Conservation (phyloP, 2,888 invertebrate species). For the Trachelus stipa region DNA sequence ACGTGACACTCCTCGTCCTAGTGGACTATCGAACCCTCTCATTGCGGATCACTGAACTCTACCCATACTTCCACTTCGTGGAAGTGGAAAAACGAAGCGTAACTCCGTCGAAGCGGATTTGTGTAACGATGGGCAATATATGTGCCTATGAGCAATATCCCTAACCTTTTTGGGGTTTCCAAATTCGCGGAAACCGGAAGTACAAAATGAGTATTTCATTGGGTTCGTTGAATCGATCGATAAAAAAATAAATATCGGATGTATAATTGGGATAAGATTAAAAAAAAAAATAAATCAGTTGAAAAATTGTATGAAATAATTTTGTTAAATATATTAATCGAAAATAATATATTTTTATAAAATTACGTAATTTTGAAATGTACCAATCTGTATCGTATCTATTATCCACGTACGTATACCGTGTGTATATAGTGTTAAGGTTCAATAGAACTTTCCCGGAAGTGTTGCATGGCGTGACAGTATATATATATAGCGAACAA, state of each 20-base stretch:
- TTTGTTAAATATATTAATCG: too few relatives aligned
- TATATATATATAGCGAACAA: background rate
- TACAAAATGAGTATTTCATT: background rate
- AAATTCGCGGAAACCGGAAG: background rate
- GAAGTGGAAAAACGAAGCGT: background rate
- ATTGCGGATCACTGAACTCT: slow-evolving; percentile 16
- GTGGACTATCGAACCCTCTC: slow-evolving; percentile 11
- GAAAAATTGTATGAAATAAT: too few relatives aligned
- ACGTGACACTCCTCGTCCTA: slow-evolving; percentile 30
- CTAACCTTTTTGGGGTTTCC: background rate
- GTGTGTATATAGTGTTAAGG: background rate
- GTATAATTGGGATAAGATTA: background rate
- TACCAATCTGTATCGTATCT: background rate
- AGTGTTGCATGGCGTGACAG: background rate
- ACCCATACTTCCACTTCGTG: background rate
- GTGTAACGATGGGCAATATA: background rate
- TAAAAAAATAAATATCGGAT: background rate
- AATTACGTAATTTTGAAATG: background rate
- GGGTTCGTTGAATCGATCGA: background rate
- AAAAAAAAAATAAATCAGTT: too few relatives aligned
- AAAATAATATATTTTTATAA: background rate
- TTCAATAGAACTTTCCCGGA: background rate
- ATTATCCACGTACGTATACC: background rate
- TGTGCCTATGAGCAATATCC: background rate
- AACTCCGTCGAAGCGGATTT: background rate